These are phyloP conservation scores for Furnarius figulus DNA, from an alignment of 2,113 vertebrate genomes.

Conservation along the genomic window DNA sequence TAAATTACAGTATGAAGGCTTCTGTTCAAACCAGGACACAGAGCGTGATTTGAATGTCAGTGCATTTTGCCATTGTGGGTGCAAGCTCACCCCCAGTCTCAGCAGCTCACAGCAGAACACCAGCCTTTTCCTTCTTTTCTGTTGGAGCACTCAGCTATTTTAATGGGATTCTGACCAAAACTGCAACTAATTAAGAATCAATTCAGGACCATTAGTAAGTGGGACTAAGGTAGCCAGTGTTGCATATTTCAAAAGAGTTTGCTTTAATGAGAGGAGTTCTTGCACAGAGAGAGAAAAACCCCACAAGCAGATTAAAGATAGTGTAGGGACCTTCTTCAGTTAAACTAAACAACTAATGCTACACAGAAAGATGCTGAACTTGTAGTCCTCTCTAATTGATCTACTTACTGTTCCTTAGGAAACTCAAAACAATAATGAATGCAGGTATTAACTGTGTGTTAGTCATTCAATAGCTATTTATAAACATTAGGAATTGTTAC, in stretches of 20 bases:
- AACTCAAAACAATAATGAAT: slow-evolving; percentile 81
- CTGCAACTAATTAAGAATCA: slow-evolving; percentile 99
- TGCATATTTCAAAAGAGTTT: slow-evolving; percentile 90
- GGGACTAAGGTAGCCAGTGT: slow-evolving; percentile 84
- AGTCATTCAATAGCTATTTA: slow-evolving; percentile 90
- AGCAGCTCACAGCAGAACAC: slow-evolving; percentile 11
- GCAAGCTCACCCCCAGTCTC: slow-evolving; percentile 26
- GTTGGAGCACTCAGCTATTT: slow-evolving; percentile 72
- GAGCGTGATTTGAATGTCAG: slow-evolving; percentile 66
- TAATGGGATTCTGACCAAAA: slow-evolving; percentile 91
- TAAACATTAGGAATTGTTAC: slow-evolving; percentile 76
- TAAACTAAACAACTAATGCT: slow-evolving; percentile 88
- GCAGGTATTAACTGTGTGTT: slow-evolving; percentile 88
- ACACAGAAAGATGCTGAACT: slow-evolving; percentile 97
- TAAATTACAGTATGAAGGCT: slow-evolving; percentile 69
- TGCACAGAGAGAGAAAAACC: slow-evolving; percentile 65
- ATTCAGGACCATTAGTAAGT: slow-evolving; percentile 94
- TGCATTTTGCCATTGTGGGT: slow-evolving; percentile 53
- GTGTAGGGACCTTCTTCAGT: slow-evolving; percentile 84
- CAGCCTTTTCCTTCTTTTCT: slow-evolving; percentile 17
- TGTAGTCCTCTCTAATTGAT: slow-evolving; percentile 95
- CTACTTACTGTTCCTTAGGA: slow-evolving; percentile 88
- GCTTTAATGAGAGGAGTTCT: slow-evolving; percentile 89
- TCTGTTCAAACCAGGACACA: slow-evolving; percentile 55
- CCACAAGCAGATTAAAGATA: slow-evolving; percentile 88